phyloP scores from a whole-genome alignment of 2,797 vertebrate genomes.

The Salmo trutta region DNA sequence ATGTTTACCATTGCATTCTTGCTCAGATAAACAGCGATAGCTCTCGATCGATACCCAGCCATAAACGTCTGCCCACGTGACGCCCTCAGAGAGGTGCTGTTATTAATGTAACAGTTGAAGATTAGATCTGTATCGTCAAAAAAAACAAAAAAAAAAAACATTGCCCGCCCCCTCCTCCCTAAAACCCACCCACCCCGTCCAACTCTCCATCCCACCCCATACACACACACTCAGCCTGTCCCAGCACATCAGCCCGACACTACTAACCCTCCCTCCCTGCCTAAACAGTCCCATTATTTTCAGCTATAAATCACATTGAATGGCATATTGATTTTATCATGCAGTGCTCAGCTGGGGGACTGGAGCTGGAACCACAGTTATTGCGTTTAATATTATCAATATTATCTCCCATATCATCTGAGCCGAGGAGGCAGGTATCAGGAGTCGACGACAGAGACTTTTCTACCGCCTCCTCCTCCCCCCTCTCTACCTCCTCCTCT shows the following conservation, averaged over 20 bases:
- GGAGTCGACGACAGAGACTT: conserved; percentile 82
- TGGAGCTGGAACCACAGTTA: conserved; percentile 81
- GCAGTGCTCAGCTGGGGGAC: conserved; percentile 70
- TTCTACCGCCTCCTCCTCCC: conserved; percentile 58
- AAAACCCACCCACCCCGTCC: conserved; percentile 14
- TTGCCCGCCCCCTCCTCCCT: conserved; percentile 23
- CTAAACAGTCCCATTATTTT: conserved; percentile 98
- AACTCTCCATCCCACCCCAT: conserved; percentile 49
- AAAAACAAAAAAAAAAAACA: conserved; percentile 75
- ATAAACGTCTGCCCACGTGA: conserved; percentile 78
- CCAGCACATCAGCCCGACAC: conserved; percentile 27
- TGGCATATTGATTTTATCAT: conserved; percentile 96
- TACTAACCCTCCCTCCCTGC: conserved; percentile 44
- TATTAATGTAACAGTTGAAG: conserved; percentile 85
- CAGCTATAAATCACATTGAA: conserved; percentile 99
- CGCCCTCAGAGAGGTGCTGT: conserved; percentile 67
- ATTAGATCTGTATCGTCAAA: conserved; percentile 83
- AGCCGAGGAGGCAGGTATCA: conserved; percentile 87
- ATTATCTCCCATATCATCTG: conserved; percentile 87
- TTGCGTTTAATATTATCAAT: conserved; percentile 89
- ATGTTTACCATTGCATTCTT: conserved; percentile 88
- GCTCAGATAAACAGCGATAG: conserved; percentile 79
- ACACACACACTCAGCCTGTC: conserved; percentile 51
- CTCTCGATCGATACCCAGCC: conserved; percentile 82
- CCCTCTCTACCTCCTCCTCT: neutral